Percentiles rank a stretch among this genome's conserved stretches.
Evolutionary conservation across 2,888 invertebrate genomes (phyloP).

Genomic region (Leucoma salicis): DNA sequence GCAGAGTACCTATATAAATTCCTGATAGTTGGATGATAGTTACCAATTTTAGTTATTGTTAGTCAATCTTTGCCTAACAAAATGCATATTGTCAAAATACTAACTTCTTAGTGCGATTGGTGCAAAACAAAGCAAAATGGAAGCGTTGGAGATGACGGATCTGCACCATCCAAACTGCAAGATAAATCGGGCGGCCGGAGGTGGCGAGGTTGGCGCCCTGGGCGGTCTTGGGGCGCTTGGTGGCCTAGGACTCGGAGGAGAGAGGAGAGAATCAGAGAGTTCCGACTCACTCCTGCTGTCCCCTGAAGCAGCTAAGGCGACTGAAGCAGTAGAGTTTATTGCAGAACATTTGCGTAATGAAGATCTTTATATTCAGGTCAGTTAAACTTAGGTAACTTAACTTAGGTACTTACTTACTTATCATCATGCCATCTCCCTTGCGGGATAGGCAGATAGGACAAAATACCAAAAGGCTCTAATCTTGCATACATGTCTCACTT

Average conservation of each 20-base stretch:
- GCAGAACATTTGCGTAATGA: conserved; percentile 98
- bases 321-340: conserved; percentile 99
- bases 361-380: conserved; percentile 98
- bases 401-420: too few species aligned
- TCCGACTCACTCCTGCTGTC: conserved; percentile 95
- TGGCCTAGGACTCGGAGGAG: conserved; percentile 85
- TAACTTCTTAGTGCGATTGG: conserved; percentile 84
- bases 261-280: conserved; percentile 93
- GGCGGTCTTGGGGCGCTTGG: conserved; percentile 83
- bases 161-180: conserved; percentile 98
- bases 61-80: conserved; percentile 19
- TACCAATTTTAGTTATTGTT: conserved; percentile 2
- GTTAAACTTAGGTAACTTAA: conserved; percentile 2
- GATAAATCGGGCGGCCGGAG: conserved; percentile 91
- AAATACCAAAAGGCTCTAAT: too few species aligned
- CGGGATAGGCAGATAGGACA: too few species aligned
- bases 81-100: conserved; percentile 34
- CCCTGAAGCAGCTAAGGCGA: conserved; percentile 96
- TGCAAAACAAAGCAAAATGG: conserved; percentile 91
- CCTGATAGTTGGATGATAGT: not conserved
- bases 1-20: too few species aligned
- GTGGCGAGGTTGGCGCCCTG: conserved; percentile 72
- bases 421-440: too few species aligned
- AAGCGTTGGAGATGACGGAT: conserved; percentile 96
- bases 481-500: too few species aligned